Conservation (phyloP, 2,113 vertebrate genomes). For the Micronycteris hirsuta region DNA sequence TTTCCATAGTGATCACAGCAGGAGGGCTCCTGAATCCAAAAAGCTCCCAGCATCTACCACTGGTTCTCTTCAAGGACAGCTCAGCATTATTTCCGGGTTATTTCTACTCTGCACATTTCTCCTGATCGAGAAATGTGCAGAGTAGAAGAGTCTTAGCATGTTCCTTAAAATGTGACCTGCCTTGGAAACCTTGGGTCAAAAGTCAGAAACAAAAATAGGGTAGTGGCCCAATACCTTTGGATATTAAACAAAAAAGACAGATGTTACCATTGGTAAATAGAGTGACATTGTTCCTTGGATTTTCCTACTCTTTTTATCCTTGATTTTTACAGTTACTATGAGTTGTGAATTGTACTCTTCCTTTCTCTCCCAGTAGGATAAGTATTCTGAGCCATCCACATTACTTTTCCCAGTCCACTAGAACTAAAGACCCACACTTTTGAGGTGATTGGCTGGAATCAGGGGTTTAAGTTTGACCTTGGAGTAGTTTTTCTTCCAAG, state of each 20-base stretch:
- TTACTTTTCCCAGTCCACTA: background rate
- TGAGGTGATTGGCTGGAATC: background rate
- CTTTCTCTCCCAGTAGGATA: background rate
- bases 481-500: background rate
- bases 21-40: background rate
- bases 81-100: background rate
- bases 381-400: background rate
- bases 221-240: background rate
- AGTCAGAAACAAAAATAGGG: background rate
- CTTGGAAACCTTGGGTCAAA: background rate
- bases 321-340: background rate
- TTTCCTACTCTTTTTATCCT: conserved; percentile 4
- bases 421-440: background rate
- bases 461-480: background rate
- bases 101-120: no score
- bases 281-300: conserved; percentile 38
- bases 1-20: conserved; percentile 34
- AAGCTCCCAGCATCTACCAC: background rate
- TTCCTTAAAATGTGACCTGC: background rate
- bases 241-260: conserved; percentile 50
- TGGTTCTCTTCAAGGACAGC: background rate
- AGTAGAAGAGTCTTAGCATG: background rate
- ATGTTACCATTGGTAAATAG: conserved; percentile 25
- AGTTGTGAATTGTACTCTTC: background rate
- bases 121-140: background rate